Percentiles rank a stretch among this genome's conserved stretches.
phyloP scores from a whole-genome alignment of 2,797 vertebrate genomes.

The Sebastes aleutianus region DNA sequence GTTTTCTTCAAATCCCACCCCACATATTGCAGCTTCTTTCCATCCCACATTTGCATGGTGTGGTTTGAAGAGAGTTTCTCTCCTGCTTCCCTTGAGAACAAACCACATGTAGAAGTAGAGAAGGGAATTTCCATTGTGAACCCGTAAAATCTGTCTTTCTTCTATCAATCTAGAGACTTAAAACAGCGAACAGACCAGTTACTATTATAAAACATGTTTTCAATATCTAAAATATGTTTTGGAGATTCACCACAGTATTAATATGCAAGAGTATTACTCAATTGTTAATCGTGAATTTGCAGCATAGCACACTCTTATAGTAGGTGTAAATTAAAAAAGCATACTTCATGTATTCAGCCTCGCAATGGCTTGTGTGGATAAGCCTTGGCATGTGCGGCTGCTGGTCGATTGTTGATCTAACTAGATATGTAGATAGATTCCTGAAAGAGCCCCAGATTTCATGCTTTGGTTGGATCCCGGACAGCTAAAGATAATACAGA shows the following conservation, averaged over 20 bases:
- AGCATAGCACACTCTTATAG: not conserved
- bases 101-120: conserved; percentile 51
- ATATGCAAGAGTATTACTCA: not conserved
- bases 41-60: conserved; percentile 41
- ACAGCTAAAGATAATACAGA: conserved; percentile 75
- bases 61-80: conserved; percentile 46
- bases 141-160: conserved; percentile 15
- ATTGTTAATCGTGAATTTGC: not conserved
- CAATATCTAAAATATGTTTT: not conserved
- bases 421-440: conserved; percentile 68
- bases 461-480: conserved; percentile 68
- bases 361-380: conserved; percentile 45
- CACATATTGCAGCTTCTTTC: conserved; percentile 29
- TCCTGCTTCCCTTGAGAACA: conserved; percentile 39
- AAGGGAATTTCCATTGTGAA: conserved; percentile 53
- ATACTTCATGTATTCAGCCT: conserved; percentile 18
- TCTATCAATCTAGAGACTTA: conserved; percentile 19
- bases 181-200: not conserved
- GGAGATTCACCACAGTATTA: not conserved
- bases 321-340: conserved; percentile 10
- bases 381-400: conserved; percentile 56
- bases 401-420: conserved; percentile 58
- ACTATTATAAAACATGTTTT: not conserved
- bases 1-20: conserved; percentile 32
- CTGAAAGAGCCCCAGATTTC: conserved; percentile 70